Evolutionary conservation across 2,113 vertebrate species (phyloP), one percentile per base, ranked within the genome.

Genomic region (Myocastor coypus): DNA sequence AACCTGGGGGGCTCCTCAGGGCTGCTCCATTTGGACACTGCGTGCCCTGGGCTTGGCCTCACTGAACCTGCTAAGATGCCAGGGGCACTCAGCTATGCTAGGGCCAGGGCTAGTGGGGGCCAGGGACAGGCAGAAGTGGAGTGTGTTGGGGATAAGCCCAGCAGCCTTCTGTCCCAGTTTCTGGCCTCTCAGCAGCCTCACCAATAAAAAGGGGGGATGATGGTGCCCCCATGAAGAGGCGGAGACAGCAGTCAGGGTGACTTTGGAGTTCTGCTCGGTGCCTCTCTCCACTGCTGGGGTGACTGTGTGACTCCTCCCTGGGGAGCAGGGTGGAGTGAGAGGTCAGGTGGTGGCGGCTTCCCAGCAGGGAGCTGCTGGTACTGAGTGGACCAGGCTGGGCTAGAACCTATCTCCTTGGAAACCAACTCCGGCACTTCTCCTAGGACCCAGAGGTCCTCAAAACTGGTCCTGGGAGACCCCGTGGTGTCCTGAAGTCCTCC

Each of bases 111-210:
- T 69, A 5, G 55, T 68, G 50, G 83, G 77, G 6, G 34, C 75
- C 34, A n/a, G 2, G 2, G 11, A 13, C 30, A 50, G 66, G 26
- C 40, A 30, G 93, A 83, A 46, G 24, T 0, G 9, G 66, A 7
- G 0, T 22, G 13, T 0, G 0, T 3, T 57, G 26, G 46, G 37
- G 0, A 11, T 10, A 14, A 78, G 32, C 12, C 40, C 16, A 0
- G 0, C 11, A 66, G 34, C 28, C 24, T 34, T 52, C 42, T 46
- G 75, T 24, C 26, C 10, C 0, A 42, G 11, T 57, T 83, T 6
- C 57, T 83, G 69, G 46, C 12, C 63, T 81, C 32, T 28, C 37
- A 52, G 42, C 28, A 14, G 0, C 28, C 86, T 84, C 16, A 2
- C 42, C 28, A 28, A 19, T 22, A 80, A 28, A n/a, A 81, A 30